Percentiles rank a stretch among this genome's conserved stretches.
Evolutionary conservation across 2,113 vertebrate species (phyloP).

Genomic region (Trinectes maculatus): DNA sequence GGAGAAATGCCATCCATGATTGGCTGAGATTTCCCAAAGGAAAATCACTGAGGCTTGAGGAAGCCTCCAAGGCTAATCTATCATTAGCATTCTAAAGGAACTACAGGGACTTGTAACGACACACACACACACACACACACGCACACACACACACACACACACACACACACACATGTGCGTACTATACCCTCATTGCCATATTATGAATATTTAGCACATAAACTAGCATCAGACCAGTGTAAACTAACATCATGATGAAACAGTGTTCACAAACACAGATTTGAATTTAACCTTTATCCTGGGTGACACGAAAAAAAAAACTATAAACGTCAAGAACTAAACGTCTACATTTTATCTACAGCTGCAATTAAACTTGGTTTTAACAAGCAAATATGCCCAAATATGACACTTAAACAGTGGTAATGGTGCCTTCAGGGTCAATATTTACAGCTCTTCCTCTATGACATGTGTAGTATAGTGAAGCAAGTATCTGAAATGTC

Average conservation of each 20-base stretch:
- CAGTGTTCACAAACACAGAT: neutral
- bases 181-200: too few relatives aligned
- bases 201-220: constrained; percentile 7
- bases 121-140: constrained; percentile 5
- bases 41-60: constrained; percentile 44
- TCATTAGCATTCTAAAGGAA: constrained; percentile 73
- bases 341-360: too few relatives aligned
- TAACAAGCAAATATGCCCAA: neutral
- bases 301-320: neutral
- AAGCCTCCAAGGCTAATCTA: constrained; percentile 65
- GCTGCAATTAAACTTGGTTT: neutral
- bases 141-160: constrained; percentile 4
- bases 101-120: constrained; percentile 5
- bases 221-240: neutral
- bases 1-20: constrained; percentile 44
- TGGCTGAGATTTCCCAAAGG: constrained; percentile 54
- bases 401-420: too few relatives aligned
- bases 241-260: neutral
- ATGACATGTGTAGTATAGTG: too few relatives aligned
- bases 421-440: too few relatives aligned
- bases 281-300: neutral
- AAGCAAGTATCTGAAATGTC: too few relatives aligned
- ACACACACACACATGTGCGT: neutral
- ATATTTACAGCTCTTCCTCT: too few relatives aligned
- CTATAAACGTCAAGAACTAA: neutral